Conservation (phyloP, 2,113 vertebrate species). For the Coryphaenoides rupestris region DNA sequence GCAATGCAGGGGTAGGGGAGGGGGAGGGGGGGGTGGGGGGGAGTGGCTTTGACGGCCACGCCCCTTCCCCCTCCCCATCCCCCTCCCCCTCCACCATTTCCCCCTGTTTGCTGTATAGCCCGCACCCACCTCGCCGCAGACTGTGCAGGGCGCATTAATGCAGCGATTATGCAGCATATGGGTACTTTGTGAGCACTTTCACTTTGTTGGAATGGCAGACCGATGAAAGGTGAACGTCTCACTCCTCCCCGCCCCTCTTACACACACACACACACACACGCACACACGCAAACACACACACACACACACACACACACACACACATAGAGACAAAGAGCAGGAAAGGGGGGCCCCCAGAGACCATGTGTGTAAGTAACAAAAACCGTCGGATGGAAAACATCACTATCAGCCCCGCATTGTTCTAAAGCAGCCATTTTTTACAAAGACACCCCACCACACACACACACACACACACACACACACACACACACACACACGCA, state of each 20-base stretch:
- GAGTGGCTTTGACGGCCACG: too few relatives aligned
- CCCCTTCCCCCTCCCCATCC: too few relatives aligned
- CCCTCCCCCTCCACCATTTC: conserved; percentile 23
- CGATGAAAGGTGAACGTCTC: not conserved
- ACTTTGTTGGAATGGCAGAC: conserved; percentile 29
- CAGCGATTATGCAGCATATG: conserved; percentile 47
- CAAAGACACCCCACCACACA: conserved; percentile 28
- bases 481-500: too few relatives aligned
- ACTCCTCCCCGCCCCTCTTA: too few relatives aligned
- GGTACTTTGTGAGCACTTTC: conserved; percentile 22
- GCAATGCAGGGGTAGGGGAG: conserved; percentile 14
- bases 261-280: too few relatives aligned
- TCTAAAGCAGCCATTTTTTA: conserved; percentile 61
- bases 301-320: not conserved
- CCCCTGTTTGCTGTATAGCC: conserved; percentile 31
- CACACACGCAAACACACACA: too few relatives aligned
- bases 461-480: too few relatives aligned
- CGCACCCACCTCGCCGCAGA: conserved; percentile 37
- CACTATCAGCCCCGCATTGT: conserved; percentile 49
- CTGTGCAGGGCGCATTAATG: conserved; percentile 42
- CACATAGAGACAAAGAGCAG: not conserved
- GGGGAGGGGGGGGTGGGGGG: too few relatives aligned
- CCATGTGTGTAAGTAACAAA: conserved; percentile 1
- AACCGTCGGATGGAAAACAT: conserved; percentile 39
- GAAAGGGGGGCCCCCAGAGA: conserved; percentile 22